Conservation (phyloP, 1,140 invertebrate species). For the Drosophila parvula region DNA sequence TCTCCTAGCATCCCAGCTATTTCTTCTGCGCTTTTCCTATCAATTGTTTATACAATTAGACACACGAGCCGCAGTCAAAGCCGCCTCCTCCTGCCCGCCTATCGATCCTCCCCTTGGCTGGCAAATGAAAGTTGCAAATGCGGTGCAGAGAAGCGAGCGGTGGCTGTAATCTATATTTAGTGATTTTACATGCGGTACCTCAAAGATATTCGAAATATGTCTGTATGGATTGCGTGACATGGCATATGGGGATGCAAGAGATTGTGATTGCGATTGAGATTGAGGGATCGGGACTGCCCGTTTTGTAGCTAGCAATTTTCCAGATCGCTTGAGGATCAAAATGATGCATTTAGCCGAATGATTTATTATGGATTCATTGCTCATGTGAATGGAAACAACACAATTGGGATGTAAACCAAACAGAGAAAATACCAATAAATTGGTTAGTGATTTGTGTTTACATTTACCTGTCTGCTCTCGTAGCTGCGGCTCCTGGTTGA, state of each 20-base stretch:
- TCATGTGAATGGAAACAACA: constrained; percentile 27
- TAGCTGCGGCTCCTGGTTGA: constrained; percentile 60
- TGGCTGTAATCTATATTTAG: constrained; percentile 82
- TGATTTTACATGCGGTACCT: constrained; percentile 81
- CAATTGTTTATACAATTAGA: constrained; percentile 77
- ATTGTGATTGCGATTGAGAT: constrained; percentile 4
- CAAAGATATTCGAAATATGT: constrained; percentile 78
- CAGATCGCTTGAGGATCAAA: constrained; percentile 59
- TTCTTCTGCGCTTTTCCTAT: constrained; percentile 53
- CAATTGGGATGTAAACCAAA: constrained; percentile 39
- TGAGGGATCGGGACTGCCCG: constrained; percentile 50
- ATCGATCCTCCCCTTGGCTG: constrained; percentile 17
- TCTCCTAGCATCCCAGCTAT: not conserved
- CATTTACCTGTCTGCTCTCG: constrained; percentile 59
- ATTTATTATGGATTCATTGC: constrained; percentile 38
- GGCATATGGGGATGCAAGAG: constrained; percentile 21
- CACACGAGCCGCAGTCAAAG: constrained; percentile 49
- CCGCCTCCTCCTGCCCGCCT: constrained; percentile 2
- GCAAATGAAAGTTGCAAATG: constrained; percentile 78
- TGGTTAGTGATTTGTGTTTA: constrained; percentile 18
- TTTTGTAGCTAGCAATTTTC: constrained; percentile 74
- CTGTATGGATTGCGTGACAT: constrained; percentile 43
- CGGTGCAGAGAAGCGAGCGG: constrained; percentile 51
- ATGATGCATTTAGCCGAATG: constrained; percentile 58
- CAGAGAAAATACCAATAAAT: constrained; percentile 17